Evolutionary conservation across 2,888 invertebrate genomes (phyloP), one percentile per base, ranked within the genome.

Genomic region (Hydrotaea diabolus): DNA sequence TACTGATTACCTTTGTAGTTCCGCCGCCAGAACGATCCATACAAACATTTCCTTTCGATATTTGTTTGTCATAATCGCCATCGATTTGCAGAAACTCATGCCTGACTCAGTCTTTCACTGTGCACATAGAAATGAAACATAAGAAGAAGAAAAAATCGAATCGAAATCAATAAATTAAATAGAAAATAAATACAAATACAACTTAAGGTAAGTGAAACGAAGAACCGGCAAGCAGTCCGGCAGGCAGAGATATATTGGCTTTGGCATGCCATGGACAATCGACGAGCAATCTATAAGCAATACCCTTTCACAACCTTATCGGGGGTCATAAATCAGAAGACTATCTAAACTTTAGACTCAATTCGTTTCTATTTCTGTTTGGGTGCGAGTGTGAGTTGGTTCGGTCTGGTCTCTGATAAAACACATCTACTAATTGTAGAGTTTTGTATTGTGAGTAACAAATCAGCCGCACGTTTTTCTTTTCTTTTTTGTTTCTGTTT

Each of bases 331-430:
- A 90, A 90, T 90, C 91, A 90, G 88, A 88, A 88, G 89, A 89
- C 89, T 90, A 90, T 90, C 91, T 89, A 89, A 89, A 90, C 89
- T 89, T 89, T 88, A 88, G 87, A 91, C 88, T 88, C 75, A 76
- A 43, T 82, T 73, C 73, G 71, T 55, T 76, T 66, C 53, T 55
- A 8, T 64, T 69, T 55, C 19, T 8, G 26, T 13, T 26, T 31
- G 26, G 11, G 59, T 49, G 36, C 36, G 31, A n/a, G 15, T 62
- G 31, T 4, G n/a, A 17, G 23, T 57, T 1, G 0, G 21, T 57
- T 57, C 21, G 21, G 55, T 2, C 11, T 23, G 55, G 21, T 57
- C 31, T 82, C 31, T 72, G 69, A 80, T 77, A 77, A 80, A 77
- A 69, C 74, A 80, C 66, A 74, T 77, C 11, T 57, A 57, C 73